Evolutionary conservation across 2,888 invertebrate species (phyloP), one percentile per base, ranked within the genome.

Genomic region (Cataglyphis rosenhaueri): DNA sequence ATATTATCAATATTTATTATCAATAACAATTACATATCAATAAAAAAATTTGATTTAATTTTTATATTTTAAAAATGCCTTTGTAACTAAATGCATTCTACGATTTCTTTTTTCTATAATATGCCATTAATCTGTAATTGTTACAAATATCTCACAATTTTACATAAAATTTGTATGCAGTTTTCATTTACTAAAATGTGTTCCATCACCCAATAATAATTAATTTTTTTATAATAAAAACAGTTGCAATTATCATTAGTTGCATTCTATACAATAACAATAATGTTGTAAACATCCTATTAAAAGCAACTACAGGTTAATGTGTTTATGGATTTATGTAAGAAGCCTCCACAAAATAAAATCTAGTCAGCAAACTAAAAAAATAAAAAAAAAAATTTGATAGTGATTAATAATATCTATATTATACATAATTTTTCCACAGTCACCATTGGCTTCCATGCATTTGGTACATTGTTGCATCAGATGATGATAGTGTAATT

Each of bases 11-110:
- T 29, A 59, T 59, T 55, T 21, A 15, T 52, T n/a, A 48, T 29
- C 10, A 62, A 74, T n/a, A 35, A 59, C 41, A 35, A 55, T 64
- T 61, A 61, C 32, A 61, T 73, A 84, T 85, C 82, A 86, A 81
- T 82, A 82, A 86, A 84, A 82, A 70, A 75, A 59, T 76, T 75
- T 21, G 62, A 71, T 52, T 4, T 10, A 62, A 68, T 44, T 61
- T 62, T 57, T 62, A 29, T 65, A 59, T 65, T 32, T 55, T 8
- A 52, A 57, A 55, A 41, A 52, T 35, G 12, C 59, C 6, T 59
- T 64, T 38, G 15, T 64, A 5, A 64, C 12, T 64, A 21, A 64
- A 64, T 64, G 21, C 38, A 21, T 64, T 3, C 18, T 32, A n/a
- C 12, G 1, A 12, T 21, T 38, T 21, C 21, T 64, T 35, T 38